Conservation (phyloP, 92 coral and sea anemone species). For the Paragorgia papillata region DNA sequence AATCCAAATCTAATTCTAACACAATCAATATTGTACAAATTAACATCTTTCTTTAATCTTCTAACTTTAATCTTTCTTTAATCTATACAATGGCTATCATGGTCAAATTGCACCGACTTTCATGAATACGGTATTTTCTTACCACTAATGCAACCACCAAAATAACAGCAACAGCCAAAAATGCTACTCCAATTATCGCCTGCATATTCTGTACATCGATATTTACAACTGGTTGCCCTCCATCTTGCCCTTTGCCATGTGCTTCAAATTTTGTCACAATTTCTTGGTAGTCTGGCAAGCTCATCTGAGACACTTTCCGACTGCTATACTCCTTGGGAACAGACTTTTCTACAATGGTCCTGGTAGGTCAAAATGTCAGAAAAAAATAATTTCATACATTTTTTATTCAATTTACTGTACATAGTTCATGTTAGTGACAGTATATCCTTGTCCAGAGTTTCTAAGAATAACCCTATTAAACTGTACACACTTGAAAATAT, state of each 20-base stretch:
- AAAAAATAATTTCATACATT: background rate
- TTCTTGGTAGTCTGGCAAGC: constrained; percentile 44
- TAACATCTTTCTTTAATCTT: too few relatives aligned
- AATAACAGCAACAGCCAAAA: constrained; percentile 36
- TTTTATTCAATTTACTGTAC: background rate
- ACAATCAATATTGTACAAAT: too few relatives aligned
- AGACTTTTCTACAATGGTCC: constrained; percentile 76
- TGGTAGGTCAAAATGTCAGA: constrained; percentile 40
- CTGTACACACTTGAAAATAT: too few relatives aligned
- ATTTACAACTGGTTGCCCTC: background rate
- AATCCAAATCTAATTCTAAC: too few relatives aligned
- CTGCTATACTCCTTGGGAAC: constrained; percentile 63
- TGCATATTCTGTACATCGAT: constrained; percentile 2
- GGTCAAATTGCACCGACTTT: too few relatives aligned
- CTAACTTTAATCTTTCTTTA: too few relatives aligned
- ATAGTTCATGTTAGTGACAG: background rate
- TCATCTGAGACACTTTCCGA: constrained; percentile 40
- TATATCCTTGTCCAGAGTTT: too few relatives aligned
- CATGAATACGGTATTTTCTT: background rate
- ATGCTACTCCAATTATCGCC: constrained; percentile 2
- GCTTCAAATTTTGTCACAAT: constrained; percentile 69
- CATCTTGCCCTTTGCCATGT: constrained; percentile 37
- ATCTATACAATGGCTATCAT: too few relatives aligned
- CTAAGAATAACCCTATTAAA: too few relatives aligned
- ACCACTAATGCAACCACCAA: background rate